Conservation (phyloP, 2,113 vertebrate species). For the Lucifuga dentata region DNA sequence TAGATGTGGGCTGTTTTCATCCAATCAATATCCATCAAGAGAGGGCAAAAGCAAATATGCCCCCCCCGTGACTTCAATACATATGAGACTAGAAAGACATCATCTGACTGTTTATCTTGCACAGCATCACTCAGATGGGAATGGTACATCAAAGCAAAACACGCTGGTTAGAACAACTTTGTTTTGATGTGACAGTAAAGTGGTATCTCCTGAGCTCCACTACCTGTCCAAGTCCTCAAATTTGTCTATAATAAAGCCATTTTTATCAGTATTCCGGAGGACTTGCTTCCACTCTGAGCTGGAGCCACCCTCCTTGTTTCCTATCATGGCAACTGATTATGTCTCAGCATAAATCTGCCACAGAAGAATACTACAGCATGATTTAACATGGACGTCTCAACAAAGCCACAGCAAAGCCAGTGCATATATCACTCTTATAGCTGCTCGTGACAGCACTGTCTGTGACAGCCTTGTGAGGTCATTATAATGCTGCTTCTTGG, state of each 20-base stretch:
- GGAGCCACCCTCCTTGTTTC: slow-evolving; percentile 44
- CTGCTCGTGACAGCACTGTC: slow-evolving; percentile 46
- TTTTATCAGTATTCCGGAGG: slow-evolving; percentile 45
- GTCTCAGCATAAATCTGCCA: slow-evolving; percentile 52
- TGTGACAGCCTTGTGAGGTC: slow-evolving; percentile 38
- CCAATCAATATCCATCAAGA: slow-evolving; percentile 73
- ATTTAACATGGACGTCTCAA: slow-evolving; percentile 51
- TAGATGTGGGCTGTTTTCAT: slow-evolving; percentile 52
- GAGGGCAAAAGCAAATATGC: slow-evolving; percentile 52
- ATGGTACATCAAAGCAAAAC: slow-evolving; percentile 42
- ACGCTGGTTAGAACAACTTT: slow-evolving; percentile 17
- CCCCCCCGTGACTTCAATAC: slow-evolving; percentile 53
- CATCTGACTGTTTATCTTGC: slow-evolving; percentile 51
- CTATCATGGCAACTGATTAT: slow-evolving; percentile 59
- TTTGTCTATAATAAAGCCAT: slow-evolving; percentile 44
- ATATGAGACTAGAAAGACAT: slow-evolving; percentile 47
- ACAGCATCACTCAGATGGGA: slow-evolving; percentile 43
- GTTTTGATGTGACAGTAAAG: slow-evolving; percentile 44
- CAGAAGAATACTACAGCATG: slow-evolving; percentile 21
- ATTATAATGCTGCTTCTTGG: slow-evolving; percentile 35
- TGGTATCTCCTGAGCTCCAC: slow-evolving; percentile 12
- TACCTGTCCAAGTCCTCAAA: slow-evolving; percentile 10
- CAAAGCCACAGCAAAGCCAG: slow-evolving; percentile 26
- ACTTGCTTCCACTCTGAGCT: slow-evolving; percentile 31
- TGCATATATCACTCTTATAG: slow-evolving; percentile 35